Evolutionary conservation across 1,140 invertebrate species (phyloP).

Genomic region (Bradysia coprophila): DNA sequence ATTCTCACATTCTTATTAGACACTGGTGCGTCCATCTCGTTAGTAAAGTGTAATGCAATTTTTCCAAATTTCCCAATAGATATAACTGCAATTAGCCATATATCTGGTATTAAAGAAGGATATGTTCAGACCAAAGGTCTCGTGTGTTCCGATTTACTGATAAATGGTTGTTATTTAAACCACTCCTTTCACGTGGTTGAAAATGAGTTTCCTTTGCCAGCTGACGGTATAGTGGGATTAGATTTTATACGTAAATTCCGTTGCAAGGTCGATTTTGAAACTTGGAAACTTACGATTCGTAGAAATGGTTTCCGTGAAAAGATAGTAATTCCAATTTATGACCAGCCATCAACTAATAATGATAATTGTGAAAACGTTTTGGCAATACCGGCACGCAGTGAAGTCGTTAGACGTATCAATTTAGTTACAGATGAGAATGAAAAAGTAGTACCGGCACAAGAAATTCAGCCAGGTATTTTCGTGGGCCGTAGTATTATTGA

Average conservation of each 20-base stretch:
- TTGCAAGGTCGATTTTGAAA: neutral
- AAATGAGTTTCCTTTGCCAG: slow-evolving; percentile 3
- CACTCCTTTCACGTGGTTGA: slow-evolving; percentile 2
- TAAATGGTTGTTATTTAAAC: neutral
- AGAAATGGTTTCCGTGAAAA: neutral
- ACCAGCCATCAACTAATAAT: too few relatives aligned
- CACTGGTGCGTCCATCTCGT: neutral
- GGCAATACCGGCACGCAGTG: slow-evolving; percentile 1
- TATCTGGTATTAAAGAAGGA: neutral
- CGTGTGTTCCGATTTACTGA: neutral
- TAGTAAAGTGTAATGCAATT: neutral
- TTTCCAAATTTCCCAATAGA: neutral
- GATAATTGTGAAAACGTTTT: neutral
- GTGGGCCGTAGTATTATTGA: neutral
- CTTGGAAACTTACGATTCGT: neutral
- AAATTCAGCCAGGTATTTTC: neutral
- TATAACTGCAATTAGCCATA: neutral
- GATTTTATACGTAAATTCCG: slow-evolving; percentile 2
- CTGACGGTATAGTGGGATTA: slow-evolving; percentile 4
- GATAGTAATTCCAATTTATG: neutral
- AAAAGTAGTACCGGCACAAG: neutral
- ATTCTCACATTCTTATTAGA: neutral
- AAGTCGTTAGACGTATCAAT: slow-evolving; percentile 2
- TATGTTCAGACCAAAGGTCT: neutral
- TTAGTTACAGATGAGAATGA: neutral